Conservation (phyloP, 1,140 invertebrate species). For the Lethrus apterus region DNA sequence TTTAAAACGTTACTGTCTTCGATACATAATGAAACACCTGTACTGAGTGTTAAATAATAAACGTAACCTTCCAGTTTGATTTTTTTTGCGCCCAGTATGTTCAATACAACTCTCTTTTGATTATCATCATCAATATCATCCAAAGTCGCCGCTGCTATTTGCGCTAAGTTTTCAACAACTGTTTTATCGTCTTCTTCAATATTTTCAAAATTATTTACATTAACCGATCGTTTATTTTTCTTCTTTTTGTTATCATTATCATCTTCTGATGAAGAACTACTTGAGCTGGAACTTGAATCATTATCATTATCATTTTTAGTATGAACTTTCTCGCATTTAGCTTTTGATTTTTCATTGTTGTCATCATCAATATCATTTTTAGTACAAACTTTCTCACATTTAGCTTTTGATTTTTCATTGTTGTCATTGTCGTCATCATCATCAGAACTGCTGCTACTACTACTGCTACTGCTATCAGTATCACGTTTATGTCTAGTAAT, state of each 20-base stretch:
- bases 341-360: neutral
- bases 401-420: neutral
- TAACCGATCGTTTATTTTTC: constrained; percentile 1
- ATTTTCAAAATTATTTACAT: neutral
- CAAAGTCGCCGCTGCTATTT: constrained; percentile 34
- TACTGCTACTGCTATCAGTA: neutral
- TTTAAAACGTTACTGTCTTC: constrained; percentile 22
- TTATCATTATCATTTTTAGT: neutral
- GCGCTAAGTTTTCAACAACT: constrained; percentile 34
- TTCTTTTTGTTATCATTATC: constrained; percentile 3
- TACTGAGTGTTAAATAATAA: constrained; percentile 35
- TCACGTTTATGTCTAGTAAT: neutral
- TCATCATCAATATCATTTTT: constrained; percentile 1
- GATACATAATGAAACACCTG: constrained; percentile 33
- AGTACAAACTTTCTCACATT: neutral
- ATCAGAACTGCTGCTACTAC: constrained; percentile 6
- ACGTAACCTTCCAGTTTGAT: constrained; percentile 30
- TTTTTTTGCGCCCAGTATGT: constrained; percentile 37
- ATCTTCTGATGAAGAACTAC: constrained; percentile 1
- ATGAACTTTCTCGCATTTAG: neutral
- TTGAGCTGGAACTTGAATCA: neutral
- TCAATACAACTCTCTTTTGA: constrained; percentile 33
- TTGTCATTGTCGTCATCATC: constrained; percentile 7
- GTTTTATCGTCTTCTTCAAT: constrained; percentile 24
- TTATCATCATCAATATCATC: constrained; percentile 39